These are phyloP conservation scores for Halesus radiatus DNA, from an alignment of 1,140 invertebrate species.

Conservation along the genomic window DNA sequence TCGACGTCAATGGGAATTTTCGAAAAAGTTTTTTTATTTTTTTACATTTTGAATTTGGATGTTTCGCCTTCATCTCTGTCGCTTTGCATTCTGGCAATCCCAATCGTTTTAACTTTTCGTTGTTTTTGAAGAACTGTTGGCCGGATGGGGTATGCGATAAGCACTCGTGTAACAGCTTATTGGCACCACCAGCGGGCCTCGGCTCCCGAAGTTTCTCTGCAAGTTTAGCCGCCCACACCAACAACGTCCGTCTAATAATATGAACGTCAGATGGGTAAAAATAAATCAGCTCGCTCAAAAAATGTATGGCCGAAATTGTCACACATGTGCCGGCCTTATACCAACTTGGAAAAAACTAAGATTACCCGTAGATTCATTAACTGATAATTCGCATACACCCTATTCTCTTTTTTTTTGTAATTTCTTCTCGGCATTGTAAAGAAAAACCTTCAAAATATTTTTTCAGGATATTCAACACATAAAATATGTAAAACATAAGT, in stretches of 20 bases:
- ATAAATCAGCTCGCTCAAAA: constrained; percentile 26
- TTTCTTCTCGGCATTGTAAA: too few species aligned
- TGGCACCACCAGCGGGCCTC: constrained; percentile 5
- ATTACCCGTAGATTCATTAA: too few species aligned
- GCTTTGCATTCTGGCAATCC: not conserved
- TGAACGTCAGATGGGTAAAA: constrained; percentile 23
- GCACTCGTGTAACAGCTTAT: constrained; percentile 17
- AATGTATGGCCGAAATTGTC: constrained; percentile 22
- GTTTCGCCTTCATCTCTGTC: not conserved
- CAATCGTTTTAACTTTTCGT: too few species aligned
- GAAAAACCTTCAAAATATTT: too few species aligned
- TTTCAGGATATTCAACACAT: too few species aligned
- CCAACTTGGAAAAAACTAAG: too few species aligned
- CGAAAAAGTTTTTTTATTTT: too few species aligned
- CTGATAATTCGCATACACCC: too few species aligned
- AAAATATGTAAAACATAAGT: too few species aligned
- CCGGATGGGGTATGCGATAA: not conserved
- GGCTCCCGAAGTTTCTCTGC: constrained; percentile 35
- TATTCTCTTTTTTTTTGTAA: too few species aligned
- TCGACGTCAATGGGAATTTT: too few species aligned
- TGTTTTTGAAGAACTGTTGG: too few species aligned
- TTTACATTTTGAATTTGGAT: not conserved
- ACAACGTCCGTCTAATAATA: constrained; percentile 28
- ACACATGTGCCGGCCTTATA: not conserved
- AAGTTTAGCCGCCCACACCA: constrained; percentile 10